Evolutionary conservation across 2,888 invertebrate species (phyloP), one percentile per base, ranked within the genome.

Genomic region (Eupithecia pulchellata): DNA sequence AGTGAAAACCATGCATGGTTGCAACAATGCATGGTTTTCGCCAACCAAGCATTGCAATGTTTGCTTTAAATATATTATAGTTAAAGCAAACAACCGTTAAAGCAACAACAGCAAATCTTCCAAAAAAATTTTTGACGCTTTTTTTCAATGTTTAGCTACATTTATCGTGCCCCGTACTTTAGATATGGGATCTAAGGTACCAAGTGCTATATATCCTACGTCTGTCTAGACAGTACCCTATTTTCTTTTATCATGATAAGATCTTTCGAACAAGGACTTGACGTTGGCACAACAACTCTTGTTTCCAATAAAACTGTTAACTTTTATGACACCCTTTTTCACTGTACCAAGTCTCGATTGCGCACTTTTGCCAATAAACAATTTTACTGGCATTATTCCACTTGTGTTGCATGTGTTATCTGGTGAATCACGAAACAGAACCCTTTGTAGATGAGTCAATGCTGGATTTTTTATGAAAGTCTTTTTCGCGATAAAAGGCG

Each of bases 241-340:
- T 61, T 61, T 20, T 34, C 34, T 20, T 60, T 13, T 13, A 29
- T 29, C 29, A 29, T 20, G 58, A 60, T 60, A 60, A 60, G 58
- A 60, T 32, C 58, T 60, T 60, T 29, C 30, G n/a, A 30, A 4
- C 52, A 36, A n/a, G 20, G 20, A 61, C 34, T 61, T 61, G 34
- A 25, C 34, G 30, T 20, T 13, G 34, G 61, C 61, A 61, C 25
- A 25, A 25, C 20, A 9, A 57, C 34, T 58, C 29, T 34, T 55
- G 34, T 29, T 52, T 32, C 17, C 34, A 11, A 11, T 55, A 32
- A 14, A 64, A 64, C 32, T 52, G 47, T 55, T 52, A 65, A 30
- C 34, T 65, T 65, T 25, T 25, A 34, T 65, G 55, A 55, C 34
- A 61, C 25, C 61, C 34, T 61, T 36, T 61, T 61, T 61, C 61